Evolutionary conservation across 2,113 vertebrate species (phyloP).

Genomic region (Chinchilla lanigera): DNA sequence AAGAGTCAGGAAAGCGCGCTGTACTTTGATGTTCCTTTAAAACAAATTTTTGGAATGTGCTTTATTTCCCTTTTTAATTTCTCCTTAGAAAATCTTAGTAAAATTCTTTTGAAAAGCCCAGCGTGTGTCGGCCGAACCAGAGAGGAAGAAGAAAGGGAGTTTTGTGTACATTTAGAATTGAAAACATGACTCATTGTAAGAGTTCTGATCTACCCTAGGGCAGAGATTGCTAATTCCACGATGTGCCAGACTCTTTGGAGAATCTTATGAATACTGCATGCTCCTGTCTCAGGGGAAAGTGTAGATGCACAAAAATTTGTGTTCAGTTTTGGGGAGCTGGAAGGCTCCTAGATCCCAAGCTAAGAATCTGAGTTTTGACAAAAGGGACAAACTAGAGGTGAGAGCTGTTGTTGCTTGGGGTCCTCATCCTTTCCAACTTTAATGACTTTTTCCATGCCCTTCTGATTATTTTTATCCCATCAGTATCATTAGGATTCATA

Average conservation of each 20-base stretch:
- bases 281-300: neutral
- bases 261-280: neutral
- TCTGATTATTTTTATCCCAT: constrained; percentile 1
- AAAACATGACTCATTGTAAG: neutral
- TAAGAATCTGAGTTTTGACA: neutral
- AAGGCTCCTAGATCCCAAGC: neutral
- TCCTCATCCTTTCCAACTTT: neutral
- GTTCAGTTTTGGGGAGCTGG: neutral
- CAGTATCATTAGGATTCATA: constrained; percentile 12
- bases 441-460: neutral
- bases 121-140: neutral
- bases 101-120: constrained; percentile 52
- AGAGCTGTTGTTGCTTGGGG: neutral
- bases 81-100: neutral
- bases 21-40: neutral
- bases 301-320: neutral
- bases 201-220: neutral
- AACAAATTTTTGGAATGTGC: neutral
- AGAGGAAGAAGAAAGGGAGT: constrained; percentile 32
- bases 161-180: constrained; percentile 22
- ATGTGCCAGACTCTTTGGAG: neutral
- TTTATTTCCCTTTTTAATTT: constrained; percentile 59
- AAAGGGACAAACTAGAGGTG: neutral
- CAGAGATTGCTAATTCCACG: neutral
- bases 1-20: neutral